Evolutionary conservation across 2,113 vertebrate species (phyloP).

Genomic region (Hydrochoerus hydrochaeris): DNA sequence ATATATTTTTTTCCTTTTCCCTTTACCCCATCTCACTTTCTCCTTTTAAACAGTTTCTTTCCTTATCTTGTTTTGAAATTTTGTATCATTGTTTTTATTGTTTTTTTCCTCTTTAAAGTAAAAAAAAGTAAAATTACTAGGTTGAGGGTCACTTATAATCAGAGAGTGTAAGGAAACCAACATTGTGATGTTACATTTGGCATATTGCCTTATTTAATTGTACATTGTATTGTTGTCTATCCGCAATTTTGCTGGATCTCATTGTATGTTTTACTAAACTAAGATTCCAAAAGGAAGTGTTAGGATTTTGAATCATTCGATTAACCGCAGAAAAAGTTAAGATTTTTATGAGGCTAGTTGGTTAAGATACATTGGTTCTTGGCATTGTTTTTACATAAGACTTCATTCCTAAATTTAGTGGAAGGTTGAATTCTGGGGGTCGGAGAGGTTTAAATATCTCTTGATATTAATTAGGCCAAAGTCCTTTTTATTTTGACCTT

Average conservation of each 20-base stretch:
- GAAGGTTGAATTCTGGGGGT: background rate
- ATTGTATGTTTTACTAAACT: constrained; percentile 23
- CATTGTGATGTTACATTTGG: background rate
- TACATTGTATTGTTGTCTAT: background rate
- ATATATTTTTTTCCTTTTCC: too few species aligned
- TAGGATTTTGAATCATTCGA: background rate
- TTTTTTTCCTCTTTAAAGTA: too few species aligned
- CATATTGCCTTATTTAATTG: background rate
- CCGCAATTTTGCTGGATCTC: background rate
- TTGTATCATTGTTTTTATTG: too few species aligned
- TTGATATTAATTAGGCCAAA: background rate
- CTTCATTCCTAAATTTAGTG: constrained; percentile 56
- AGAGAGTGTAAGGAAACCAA: background rate
- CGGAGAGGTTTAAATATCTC: background rate
- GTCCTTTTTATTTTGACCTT: constrained; percentile 17
- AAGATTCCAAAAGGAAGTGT: constrained; percentile 7
- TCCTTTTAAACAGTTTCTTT: too few species aligned
- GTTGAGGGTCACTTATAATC: background rate
- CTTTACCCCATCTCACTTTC: too few species aligned
- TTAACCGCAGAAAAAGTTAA: background rate
- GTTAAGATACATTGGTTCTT: constrained; percentile 10
- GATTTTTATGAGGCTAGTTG: background rate
- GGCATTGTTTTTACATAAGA: constrained; percentile 31
- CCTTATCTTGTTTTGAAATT: too few species aligned
- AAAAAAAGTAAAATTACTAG: background rate